Evolutionary conservation across 2,113 vertebrate genomes (phyloP).

Genomic region (Hippocampus zosterae): DNA sequence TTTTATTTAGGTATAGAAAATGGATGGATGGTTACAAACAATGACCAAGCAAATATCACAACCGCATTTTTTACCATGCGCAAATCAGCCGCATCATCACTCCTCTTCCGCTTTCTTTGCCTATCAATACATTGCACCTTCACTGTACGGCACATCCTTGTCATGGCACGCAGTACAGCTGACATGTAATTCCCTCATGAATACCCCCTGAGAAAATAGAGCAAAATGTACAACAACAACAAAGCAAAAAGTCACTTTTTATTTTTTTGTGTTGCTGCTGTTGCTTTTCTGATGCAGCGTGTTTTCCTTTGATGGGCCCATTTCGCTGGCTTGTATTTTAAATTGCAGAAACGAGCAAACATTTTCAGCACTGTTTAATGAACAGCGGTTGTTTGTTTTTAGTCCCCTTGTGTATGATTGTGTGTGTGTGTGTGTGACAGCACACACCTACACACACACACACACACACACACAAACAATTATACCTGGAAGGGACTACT

Average conservation of each 20-base stretch:
- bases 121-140: not conserved
- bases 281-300: not conserved
- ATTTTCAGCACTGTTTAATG: conserved; percentile 27
- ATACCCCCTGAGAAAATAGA: not conserved
- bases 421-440: too few relatives aligned
- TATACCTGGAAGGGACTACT: conserved; percentile 13
- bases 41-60: not conserved
- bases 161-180: not conserved
- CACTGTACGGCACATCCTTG: not conserved
- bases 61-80: too few relatives aligned
- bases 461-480: conserved; percentile 27
- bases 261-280: too few relatives aligned
- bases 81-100: not conserved
- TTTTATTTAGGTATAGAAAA: too few relatives aligned
- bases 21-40: not conserved
- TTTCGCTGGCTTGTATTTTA: conserved; percentile 31
- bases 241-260: not conserved
- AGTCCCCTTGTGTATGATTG: conserved; percentile 10
- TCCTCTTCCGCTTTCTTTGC: not conserved
- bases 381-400: conserved; percentile 38
- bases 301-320: conserved; percentile 18
- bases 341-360: conserved; percentile 39
- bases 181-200: not conserved
- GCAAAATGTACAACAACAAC: too few relatives aligned
- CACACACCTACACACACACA: conserved; percentile 29